phyloP scores from a whole-genome alignment of 2,888 invertebrate species.

The Urechis unicinctus region DNA sequence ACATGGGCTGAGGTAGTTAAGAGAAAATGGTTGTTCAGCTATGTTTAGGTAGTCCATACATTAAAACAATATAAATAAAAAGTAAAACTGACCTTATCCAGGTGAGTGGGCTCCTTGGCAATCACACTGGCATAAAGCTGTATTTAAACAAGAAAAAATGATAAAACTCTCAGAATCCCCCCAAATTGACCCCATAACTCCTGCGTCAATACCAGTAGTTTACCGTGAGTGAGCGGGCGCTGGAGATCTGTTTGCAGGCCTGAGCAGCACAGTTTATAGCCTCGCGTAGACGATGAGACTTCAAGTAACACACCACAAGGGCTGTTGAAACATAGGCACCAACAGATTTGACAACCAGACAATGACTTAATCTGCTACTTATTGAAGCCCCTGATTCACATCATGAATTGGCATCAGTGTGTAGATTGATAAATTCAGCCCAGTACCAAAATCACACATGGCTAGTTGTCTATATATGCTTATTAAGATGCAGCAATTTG shows the following conservation, averaged over 20 bases:
- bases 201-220: too few relatives aligned
- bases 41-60: not conserved
- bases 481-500: not conserved
- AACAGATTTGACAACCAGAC: not conserved
- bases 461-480: not conserved
- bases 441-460: too few relatives aligned
- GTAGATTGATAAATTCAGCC: too few relatives aligned
- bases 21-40: too few relatives aligned
- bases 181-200: too few relatives aligned
- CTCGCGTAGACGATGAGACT: slow-evolving; percentile 64
- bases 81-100: slow-evolving; percentile 36
- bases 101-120: slow-evolving; percentile 58
- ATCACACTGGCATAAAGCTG: slow-evolving; percentile 71
- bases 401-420: too few relatives aligned
- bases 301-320: slow-evolving; percentile 68
- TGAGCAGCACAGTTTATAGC: slow-evolving; percentile 67
- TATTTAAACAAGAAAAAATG: slow-evolving; percentile 29
- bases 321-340: slow-evolving; percentile 42
- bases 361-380: too few relatives aligned
- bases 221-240: slow-evolving; percentile 69
- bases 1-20: too few relatives aligned
- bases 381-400: too few relatives aligned
- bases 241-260: slow-evolving; percentile 67
- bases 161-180: not conserved
- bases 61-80: not conserved